A percentile compares a stretch with the other conserved stretches of the same genome.
These are phyloP conservation scores for rabbit (Oryctolagus cuniculus) DNA, from an alignment of 2,113 vertebrate species.

Conservation along the genomic window DNA sequence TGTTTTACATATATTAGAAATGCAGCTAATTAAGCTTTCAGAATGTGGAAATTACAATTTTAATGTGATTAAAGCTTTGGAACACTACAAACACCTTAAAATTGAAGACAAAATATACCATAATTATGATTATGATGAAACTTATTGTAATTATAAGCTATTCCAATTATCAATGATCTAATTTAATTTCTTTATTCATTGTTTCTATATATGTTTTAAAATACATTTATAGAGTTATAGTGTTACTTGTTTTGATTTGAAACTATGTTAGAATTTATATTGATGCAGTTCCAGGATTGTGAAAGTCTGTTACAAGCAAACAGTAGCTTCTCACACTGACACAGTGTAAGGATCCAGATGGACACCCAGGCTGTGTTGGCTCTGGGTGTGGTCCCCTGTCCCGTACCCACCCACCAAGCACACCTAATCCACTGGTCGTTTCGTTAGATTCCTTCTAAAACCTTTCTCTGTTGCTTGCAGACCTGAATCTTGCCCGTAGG, in stretches of 20 bases:
- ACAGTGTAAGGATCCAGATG: not conserved
- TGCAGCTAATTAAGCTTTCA: not conserved
- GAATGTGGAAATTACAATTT: constrained; percentile 7
- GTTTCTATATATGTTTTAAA: not conserved
- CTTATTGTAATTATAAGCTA: not conserved
- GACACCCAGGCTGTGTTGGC: not conserved
- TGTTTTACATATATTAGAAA: not conserved
- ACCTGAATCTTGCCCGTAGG: not conserved
- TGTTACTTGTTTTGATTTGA: not conserved
- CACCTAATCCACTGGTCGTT: not conserved
- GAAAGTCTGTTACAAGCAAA: not conserved
- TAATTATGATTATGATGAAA: not conserved
- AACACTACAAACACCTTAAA: not conserved
- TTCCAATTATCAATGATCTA: not conserved
- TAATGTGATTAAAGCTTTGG: not conserved
- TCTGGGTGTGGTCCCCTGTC: not conserved
- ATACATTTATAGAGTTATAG: not conserved
- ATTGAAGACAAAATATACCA: not conserved
- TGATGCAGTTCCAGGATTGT: not conserved
- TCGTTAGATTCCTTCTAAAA: not conserved
- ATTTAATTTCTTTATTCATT: not conserved
- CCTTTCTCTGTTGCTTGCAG: not conserved
- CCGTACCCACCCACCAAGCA: not conserved
- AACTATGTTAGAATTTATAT: not conserved
- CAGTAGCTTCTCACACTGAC: not conserved